Percentiles rank a stretch among this genome's conserved stretches.
These are phyloP conservation scores for Gymnarchus niloticus DNA, from an alignment of 2,113 vertebrate genomes.

Conservation along the genomic window DNA sequence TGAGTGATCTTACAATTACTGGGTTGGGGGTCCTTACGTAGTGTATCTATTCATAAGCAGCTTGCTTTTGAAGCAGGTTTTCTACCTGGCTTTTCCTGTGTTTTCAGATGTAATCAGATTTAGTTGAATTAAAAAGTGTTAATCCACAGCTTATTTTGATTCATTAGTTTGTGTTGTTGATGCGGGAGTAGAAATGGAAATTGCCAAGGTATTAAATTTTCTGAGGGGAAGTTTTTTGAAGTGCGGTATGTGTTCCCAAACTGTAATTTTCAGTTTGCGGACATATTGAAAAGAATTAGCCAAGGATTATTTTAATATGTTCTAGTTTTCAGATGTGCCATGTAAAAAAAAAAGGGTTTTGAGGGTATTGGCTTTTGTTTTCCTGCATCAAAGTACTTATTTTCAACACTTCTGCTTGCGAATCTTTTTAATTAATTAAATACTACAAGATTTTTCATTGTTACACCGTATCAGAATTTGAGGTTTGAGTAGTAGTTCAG, in stretches of 20 bases:
- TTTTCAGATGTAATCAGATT: slow-evolving; percentile 7
- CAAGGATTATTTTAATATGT: background rate
- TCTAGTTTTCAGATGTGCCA: background rate
- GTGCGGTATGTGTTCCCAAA: background rate
- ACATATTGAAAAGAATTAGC: slow-evolving; percentile 11
- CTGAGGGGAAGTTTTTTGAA: background rate
- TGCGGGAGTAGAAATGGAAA: background rate
- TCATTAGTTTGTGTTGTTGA: background rate
- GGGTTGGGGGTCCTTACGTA: background rate
- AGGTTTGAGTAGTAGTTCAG: background rate
- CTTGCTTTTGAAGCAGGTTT: background rate
- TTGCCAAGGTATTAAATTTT: slow-evolving; percentile 10
- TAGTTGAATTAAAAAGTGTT: background rate
- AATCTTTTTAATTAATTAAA: background rate
- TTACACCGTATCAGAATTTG: background rate
- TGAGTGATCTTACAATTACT: background rate
- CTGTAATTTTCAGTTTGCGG: background rate
- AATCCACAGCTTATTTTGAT: background rate
- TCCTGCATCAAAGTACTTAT: background rate
- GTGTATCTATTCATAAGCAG: background rate
- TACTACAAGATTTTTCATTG: background rate
- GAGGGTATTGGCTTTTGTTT: background rate
- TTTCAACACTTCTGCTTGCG: background rate
- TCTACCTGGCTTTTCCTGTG: background rate
- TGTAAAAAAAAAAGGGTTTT: background rate